phyloP scores from a whole-genome alignment of 1,140 invertebrate genomes.

The Leptinotarsa lineolata region DNA sequence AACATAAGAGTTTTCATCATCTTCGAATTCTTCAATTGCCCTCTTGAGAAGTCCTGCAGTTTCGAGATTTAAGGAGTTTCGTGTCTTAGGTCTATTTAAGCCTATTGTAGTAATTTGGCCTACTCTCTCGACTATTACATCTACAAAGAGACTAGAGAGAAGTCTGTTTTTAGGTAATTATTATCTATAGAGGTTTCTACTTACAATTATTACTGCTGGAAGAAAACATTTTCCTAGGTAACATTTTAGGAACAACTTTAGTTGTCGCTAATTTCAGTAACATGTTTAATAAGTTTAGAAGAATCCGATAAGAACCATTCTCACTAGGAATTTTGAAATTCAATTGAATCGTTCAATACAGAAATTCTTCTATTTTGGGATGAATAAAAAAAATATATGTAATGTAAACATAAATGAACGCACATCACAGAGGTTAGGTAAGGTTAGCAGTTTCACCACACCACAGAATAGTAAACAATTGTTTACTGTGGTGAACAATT shows the following conservation, averaged over 20 bases:
- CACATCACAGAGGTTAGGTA: too few species aligned
- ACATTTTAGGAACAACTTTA: background rate
- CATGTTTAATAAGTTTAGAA: background rate
- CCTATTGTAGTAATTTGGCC: conserved; percentile 74
- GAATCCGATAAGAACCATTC: background rate
- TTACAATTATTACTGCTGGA: conserved; percentile 1
- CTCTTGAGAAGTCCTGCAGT: conserved; percentile 70
- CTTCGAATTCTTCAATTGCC: conserved; percentile 80
- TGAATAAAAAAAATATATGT: too few species aligned
- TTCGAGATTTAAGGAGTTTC: conserved; percentile 77
- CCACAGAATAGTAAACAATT: too few species aligned
- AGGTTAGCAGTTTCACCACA: too few species aligned
- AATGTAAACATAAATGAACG: too few species aligned
- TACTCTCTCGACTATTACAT: conserved; percentile 64
- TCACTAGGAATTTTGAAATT: too few species aligned
- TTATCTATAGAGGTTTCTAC: background rate
- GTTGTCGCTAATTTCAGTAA: background rate
- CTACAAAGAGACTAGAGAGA: conserved; percentile 37
- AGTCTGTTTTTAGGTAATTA: background rate
- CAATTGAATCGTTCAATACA: too few species aligned
- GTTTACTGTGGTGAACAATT: too few species aligned
- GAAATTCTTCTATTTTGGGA: too few species aligned
- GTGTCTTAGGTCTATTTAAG: conserved; percentile 81
- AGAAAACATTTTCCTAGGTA: background rate
- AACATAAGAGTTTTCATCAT: conserved; percentile 68